phyloP scores from a whole-genome alignment of 2,797 vertebrate genomes.

The Scolopax rusticola region DNA sequence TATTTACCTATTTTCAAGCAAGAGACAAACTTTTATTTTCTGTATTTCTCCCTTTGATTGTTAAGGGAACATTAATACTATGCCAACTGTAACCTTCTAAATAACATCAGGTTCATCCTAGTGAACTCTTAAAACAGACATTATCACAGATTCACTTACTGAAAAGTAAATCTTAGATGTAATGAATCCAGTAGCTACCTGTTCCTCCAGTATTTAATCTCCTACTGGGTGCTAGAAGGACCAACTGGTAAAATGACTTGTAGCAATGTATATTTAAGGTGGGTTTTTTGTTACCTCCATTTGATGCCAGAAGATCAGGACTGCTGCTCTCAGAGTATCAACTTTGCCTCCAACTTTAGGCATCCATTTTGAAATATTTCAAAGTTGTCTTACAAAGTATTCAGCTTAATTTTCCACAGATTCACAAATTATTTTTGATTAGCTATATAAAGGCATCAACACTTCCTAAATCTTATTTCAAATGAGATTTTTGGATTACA shows the following conservation, averaged over 20 bases:
- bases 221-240: background rate
- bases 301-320: background rate
- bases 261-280: background rate
- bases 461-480: background rate
- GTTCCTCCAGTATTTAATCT: background rate
- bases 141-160: background rate
- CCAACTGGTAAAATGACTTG: background rate
- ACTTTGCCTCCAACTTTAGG: background rate
- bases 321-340: background rate
- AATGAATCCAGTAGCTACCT: background rate
- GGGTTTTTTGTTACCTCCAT: background rate
- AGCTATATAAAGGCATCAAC: background rate
- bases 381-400: background rate
- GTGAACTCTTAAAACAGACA: background rate
- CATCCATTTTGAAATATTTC: background rate
- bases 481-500: background rate
- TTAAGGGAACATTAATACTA: background rate
- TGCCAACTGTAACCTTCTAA: background rate
- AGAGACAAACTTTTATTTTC: background rate
- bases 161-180: background rate
- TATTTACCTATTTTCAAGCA: background rate
- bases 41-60: background rate
- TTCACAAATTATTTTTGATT: background rate
- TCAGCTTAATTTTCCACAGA: background rate
- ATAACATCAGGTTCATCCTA: background rate